These are phyloP conservation scores for Riptortus pedestris DNA, from an alignment of 1,140 invertebrate genomes.

Conservation along the genomic window DNA sequence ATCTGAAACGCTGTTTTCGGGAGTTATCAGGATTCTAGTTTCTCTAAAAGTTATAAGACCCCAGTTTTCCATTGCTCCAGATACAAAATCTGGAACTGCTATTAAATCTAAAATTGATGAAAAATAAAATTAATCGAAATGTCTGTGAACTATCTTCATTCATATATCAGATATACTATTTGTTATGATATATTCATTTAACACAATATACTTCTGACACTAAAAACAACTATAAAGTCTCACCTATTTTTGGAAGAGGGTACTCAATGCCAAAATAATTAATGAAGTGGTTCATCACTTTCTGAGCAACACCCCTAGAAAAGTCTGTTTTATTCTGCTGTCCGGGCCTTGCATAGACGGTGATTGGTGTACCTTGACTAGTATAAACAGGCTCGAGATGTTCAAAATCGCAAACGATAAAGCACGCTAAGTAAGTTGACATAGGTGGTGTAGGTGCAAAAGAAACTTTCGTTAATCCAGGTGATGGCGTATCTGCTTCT, in stretches of 20 bases:
- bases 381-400: constrained; percentile 46
- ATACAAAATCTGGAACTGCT: constrained; percentile 87
- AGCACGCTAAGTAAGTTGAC: constrained; percentile 85
- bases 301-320: constrained; percentile 63
- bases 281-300: constrained; percentile 74
- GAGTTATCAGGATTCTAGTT: constrained; percentile 65
- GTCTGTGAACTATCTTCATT: too few relatives aligned
- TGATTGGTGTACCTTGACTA: constrained; percentile 48
- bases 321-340: constrained; percentile 68
- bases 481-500: constrained; percentile 36
- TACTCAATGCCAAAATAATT: constrained; percentile 77
- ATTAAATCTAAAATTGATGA: constrained; percentile 71
- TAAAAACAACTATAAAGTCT: too few relatives aligned
- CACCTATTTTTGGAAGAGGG: constrained; percentile 76
- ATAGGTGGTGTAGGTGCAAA: constrained; percentile 76
- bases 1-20: constrained; percentile 57
- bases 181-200: too few relatives aligned
- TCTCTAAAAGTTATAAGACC: constrained; percentile 75
- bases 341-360: constrained; percentile 60
- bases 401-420: constrained; percentile 82
- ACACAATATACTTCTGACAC: too few relatives aligned
- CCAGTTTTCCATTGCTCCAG: constrained; percentile 95
- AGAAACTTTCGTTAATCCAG: constrained; percentile 43
- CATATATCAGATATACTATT: too few relatives aligned
- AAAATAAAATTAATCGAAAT: too few relatives aligned